These are phyloP conservation scores for Euglossa dilemma DNA, from an alignment of 1,140 invertebrate species.

Conservation along the genomic window DNA sequence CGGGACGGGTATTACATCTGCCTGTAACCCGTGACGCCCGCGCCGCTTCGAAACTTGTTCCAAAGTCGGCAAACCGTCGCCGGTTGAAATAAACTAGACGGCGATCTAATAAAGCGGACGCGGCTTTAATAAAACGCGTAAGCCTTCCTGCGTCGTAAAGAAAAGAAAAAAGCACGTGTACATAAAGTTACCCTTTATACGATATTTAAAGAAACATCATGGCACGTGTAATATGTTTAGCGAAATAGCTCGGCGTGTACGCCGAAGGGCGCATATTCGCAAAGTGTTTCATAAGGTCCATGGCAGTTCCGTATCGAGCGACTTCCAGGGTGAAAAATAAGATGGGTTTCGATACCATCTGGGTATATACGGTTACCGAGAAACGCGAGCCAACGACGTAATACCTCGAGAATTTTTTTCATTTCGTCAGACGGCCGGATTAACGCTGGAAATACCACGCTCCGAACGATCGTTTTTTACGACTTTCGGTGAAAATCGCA, in stretches of 20 bases:
- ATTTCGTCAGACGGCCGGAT: not conserved
- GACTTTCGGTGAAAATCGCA: too few relatives aligned
- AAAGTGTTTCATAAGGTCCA: constrained; percentile 8
- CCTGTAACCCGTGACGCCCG: not conserved
- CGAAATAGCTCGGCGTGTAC: too few relatives aligned
- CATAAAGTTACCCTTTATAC: too few relatives aligned
- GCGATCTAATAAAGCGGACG: not conserved
- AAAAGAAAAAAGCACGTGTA: too few relatives aligned
- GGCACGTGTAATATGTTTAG: not conserved
- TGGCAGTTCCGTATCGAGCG: not conserved
- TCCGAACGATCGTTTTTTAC: too few relatives aligned
- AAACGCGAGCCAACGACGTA: too few relatives aligned
- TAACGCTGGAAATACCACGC: too few relatives aligned
- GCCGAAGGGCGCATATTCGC: constrained; percentile 3
- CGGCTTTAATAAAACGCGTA: not conserved
- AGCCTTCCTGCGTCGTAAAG: too few relatives aligned
- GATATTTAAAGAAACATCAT: not conserved
- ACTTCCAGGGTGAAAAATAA: constrained; percentile 7
- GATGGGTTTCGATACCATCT: not conserved
- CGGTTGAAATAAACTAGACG: not conserved
- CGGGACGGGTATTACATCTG: not conserved
- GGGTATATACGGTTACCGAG: not conserved
- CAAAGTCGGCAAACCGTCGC: not conserved
- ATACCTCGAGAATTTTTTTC: not conserved
- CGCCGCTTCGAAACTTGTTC: not conserved